Conservation (phyloP, 2,797 vertebrate genomes). For the Hypotaenidia philippensis region DNA sequence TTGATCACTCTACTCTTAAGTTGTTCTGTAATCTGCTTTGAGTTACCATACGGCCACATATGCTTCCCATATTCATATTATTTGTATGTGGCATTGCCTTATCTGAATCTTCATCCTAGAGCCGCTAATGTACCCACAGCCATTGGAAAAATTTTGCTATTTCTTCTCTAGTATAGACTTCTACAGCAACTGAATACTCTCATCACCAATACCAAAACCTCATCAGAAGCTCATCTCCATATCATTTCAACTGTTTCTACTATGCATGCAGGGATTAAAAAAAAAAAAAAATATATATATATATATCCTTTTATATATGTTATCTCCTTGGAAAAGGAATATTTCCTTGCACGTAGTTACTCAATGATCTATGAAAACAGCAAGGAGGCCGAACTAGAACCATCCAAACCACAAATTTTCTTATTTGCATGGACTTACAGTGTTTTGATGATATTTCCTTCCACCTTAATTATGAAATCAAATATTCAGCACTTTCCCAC, state of each 20-base stretch:
- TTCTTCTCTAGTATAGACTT: not conserved
- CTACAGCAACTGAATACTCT: not conserved
- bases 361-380: not conserved
- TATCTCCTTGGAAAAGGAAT: not conserved
- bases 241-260: not conserved
- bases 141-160: not conserved
- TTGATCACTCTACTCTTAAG: slow-evolving; percentile 21
- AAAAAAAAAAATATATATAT: not conserved
- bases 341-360: not conserved
- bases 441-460: slow-evolving; percentile 5
- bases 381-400: not conserved
- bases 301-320: not conserved
- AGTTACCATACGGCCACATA: not conserved
- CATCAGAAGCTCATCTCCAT: not conserved
- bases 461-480: slow-evolving; percentile 6
- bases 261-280: not conserved
- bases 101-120: not conserved
- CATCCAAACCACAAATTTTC: not conserved
- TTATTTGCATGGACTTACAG: not conserved
- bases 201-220: not conserved
- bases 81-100: slow-evolving; percentile 25
- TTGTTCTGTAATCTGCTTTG: slow-evolving; percentile 28
- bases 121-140: not conserved
- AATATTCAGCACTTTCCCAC: not conserved
- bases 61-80: slow-evolving; percentile 13